Percentiles rank a stretch among this genome's conserved stretches.
These are phyloP conservation scores for Protophormia terraenovae DNA, from an alignment of 2,888 invertebrate genomes.

Conservation along the genomic window DNA sequence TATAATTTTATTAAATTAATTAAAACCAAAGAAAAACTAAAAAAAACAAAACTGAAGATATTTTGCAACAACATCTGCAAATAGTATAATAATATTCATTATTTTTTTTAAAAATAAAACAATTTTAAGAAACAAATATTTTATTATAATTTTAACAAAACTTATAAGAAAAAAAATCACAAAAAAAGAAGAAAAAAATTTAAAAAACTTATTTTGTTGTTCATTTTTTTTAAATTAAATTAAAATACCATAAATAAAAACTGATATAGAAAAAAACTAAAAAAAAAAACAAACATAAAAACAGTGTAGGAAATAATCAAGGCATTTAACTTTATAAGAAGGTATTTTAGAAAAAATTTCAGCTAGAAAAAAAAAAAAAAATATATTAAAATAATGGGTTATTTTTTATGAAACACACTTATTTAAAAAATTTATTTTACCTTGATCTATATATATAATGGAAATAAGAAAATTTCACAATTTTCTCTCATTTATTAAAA, in stretches of 20 bases:
- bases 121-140: constrained; percentile 72
- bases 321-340: not conserved
- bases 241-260: constrained; percentile 70
- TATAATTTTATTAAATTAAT: constrained; percentile 80
- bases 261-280: constrained; percentile 63
- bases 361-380: constrained; percentile 9
- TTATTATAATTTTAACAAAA: constrained; percentile 69
- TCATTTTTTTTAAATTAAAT: constrained; percentile 70
- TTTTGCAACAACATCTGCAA: constrained; percentile 80
- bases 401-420: not conserved
- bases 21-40: constrained; percentile 71
- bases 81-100: constrained; percentile 78
- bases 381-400: not conserved
- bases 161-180: constrained; percentile 60
- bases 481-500: no score
- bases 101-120: constrained; percentile 75
- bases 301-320: constrained; percentile 35
- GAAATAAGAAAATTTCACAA: no score
- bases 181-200: constrained; percentile 67
- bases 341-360: not conserved
- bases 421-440: no score
- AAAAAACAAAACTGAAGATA: constrained; percentile 60
- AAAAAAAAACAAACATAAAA: constrained; percentile 23
- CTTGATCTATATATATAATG: no score
- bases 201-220: constrained; percentile 70